These are phyloP conservation scores for Drosophila nigromelanica DNA, from an alignment of 1,140 invertebrate genomes.

Conservation along the genomic window DNA sequence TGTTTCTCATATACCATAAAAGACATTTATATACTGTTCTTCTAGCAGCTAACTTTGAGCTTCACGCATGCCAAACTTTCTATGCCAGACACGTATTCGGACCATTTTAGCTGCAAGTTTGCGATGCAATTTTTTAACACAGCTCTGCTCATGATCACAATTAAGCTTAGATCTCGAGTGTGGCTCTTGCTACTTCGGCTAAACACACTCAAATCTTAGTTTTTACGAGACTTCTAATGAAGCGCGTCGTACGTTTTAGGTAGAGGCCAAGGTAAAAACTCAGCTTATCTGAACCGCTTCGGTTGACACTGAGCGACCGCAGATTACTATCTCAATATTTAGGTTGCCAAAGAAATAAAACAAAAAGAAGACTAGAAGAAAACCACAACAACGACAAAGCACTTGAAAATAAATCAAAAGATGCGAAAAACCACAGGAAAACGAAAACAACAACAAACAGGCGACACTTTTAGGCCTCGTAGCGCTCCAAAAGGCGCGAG, in stretches of 20 bases:
- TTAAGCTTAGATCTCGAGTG: slow-evolving; percentile 31
- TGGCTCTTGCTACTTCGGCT: neutral
- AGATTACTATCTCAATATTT: slow-evolving; percentile 77
- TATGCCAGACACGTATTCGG: slow-evolving; percentile 37
- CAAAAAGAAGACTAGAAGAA: slow-evolving; percentile 12
- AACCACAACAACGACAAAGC: slow-evolving; percentile 23
- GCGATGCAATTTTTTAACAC: slow-evolving; percentile 31
- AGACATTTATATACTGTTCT: too few species aligned
- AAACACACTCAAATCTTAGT: slow-evolving; percentile 17
- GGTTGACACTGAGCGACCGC: slow-evolving; percentile 75
- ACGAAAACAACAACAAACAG: slow-evolving; percentile 7
- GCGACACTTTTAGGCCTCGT: slow-evolving; percentile 64
- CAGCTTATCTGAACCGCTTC: slow-evolving; percentile 27
- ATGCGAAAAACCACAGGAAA: slow-evolving; percentile 61
- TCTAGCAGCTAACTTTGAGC: too few species aligned
- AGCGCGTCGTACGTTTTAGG: slow-evolving; percentile 16
- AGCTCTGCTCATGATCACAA: slow-evolving; percentile 31
- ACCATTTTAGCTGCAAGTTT: slow-evolving; percentile 13
- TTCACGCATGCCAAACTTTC: neutral
- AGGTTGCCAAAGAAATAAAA: slow-evolving; percentile 69
- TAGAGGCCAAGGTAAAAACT: slow-evolving; percentile 20
- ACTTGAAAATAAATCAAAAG: slow-evolving; percentile 80
- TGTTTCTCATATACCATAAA: neutral
- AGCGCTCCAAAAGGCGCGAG: slow-evolving; percentile 60
- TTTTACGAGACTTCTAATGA: slow-evolving; percentile 54